phyloP scores from a whole-genome alignment of 2,797 vertebrate genomes.

The Gallinago solitaria region DNA sequence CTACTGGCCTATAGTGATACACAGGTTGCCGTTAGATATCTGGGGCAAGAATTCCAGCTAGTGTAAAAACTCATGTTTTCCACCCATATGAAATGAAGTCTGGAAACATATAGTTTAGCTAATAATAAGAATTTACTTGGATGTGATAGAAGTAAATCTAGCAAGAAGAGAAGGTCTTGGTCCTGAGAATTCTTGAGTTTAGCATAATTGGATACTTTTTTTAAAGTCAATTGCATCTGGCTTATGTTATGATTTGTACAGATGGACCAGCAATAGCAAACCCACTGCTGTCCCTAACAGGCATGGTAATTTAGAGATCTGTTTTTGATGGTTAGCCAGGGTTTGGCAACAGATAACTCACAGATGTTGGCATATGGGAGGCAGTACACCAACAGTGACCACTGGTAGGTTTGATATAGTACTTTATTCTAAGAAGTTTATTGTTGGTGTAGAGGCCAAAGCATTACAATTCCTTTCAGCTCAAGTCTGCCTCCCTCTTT shows the following conservation, averaged over 20 bases:
- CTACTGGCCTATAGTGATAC: neutral
- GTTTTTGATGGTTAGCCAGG: neutral
- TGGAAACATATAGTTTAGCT: neutral
- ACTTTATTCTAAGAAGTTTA: neutral
- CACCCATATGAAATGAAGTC: neutral
- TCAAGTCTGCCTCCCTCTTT: neutral
- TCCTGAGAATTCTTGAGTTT: neutral
- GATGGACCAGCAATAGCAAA: neutral
- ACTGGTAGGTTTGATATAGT: accelerated
- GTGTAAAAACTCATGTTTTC: neutral
- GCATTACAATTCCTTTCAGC: neutral
- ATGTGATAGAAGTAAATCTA: neutral
- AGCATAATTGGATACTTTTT: neutral
- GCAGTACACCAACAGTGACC: neutral
- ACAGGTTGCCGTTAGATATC: neutral
- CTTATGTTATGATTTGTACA: neutral
- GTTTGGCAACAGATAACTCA: neutral
- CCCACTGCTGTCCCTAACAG: neutral
- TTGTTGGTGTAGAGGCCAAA: neutral
- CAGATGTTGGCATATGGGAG: neutral
- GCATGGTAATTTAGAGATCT: neutral
- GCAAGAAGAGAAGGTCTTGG: neutral
- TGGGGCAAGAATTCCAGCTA: neutral
- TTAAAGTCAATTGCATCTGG: neutral
- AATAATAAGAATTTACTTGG: neutral